Evolutionary conservation across 2,888 invertebrate species (phyloP).

Genomic region (Antheraea yamamai): DNA sequence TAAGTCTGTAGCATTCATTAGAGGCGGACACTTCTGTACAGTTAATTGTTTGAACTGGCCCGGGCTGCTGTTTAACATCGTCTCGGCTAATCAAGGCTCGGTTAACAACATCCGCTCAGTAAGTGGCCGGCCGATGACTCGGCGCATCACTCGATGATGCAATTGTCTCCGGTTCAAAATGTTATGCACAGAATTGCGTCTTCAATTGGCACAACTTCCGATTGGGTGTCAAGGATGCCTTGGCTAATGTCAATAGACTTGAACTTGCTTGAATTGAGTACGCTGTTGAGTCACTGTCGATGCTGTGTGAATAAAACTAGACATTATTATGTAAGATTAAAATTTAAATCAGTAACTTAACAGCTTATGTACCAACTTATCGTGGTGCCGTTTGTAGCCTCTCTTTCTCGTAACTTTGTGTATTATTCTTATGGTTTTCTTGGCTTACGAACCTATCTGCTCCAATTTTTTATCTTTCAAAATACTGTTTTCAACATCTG

Average conservation of each 20-base stretch:
- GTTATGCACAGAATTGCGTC: slow-evolving; percentile 56
- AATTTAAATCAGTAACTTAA: not conserved
- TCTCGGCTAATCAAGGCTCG: slow-evolving; percentile 77
- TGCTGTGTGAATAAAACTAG: not conserved
- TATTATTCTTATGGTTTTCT: no score
- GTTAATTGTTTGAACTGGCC: slow-evolving; percentile 81
- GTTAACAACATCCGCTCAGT: slow-evolving; percentile 78
- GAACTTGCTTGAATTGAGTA: slow-evolving; percentile 40
- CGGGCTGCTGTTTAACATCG: slow-evolving; percentile 75
- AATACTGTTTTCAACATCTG: no score
- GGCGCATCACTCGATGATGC: slow-evolving; percentile 69
- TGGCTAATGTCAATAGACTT: slow-evolving; percentile 56
- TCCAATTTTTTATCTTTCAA: no score
- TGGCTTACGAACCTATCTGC: no score
- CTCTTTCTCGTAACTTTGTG: no score
- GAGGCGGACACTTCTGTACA: slow-evolving; percentile 80
- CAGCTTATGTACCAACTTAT: no score
- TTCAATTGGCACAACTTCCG: slow-evolving; percentile 70
- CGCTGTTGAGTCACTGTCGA: slow-evolving; percentile 8
- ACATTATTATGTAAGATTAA: not conserved
- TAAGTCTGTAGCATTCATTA: slow-evolving; percentile 75
- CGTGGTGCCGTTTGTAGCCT: no score
- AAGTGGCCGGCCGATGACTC: slow-evolving; percentile 78
- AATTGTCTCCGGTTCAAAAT: slow-evolving; percentile 62
- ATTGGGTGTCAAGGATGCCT: slow-evolving; percentile 73